Evolutionary conservation across 2,888 invertebrate genomes (phyloP).

Genomic region (Taphrorychus bicolor): DNA sequence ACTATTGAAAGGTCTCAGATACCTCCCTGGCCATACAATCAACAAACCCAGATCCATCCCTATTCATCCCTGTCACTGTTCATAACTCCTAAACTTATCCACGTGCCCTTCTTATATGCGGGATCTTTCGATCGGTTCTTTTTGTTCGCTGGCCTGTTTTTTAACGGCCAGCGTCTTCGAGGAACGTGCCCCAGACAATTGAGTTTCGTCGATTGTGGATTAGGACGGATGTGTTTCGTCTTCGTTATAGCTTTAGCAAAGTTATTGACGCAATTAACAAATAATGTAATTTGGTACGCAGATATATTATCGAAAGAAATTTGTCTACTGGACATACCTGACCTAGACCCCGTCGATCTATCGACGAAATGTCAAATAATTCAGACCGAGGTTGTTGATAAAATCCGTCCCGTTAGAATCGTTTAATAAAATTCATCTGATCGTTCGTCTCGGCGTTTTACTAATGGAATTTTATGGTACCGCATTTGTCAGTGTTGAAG

Average conservation of each 20-base stretch:
- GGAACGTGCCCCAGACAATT: constrained; percentile 8
- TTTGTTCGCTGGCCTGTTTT: constrained; percentile 18
- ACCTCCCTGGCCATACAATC: background rate
- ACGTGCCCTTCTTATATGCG: constrained; percentile 58
- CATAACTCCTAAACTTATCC: constrained; percentile 44
- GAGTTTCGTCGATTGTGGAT: no score
- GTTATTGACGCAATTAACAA: no score
- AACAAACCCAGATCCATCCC: background rate
- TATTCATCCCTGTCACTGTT: constrained; percentile 9
- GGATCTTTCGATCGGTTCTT: constrained; percentile 52
- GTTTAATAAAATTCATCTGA: background rate
- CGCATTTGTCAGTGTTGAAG: constrained; percentile 6
- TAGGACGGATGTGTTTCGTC: no score
- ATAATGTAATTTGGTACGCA: no score
- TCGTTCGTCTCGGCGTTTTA: background rate
- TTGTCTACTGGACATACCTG: background rate
- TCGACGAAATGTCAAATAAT: background rate
- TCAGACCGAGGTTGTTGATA: background rate
- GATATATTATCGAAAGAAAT: background rate
- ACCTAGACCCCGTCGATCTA: background rate
- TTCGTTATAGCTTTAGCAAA: no score
- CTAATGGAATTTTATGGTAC: constrained; percentile 6
- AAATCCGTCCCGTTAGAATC: background rate
- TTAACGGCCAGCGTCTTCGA: constrained; percentile 10
- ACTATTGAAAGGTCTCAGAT: no score